These are phyloP conservation scores for Acromyrmex echinatior DNA, from an alignment of 1,140 invertebrate genomes.

Conservation along the genomic window DNA sequence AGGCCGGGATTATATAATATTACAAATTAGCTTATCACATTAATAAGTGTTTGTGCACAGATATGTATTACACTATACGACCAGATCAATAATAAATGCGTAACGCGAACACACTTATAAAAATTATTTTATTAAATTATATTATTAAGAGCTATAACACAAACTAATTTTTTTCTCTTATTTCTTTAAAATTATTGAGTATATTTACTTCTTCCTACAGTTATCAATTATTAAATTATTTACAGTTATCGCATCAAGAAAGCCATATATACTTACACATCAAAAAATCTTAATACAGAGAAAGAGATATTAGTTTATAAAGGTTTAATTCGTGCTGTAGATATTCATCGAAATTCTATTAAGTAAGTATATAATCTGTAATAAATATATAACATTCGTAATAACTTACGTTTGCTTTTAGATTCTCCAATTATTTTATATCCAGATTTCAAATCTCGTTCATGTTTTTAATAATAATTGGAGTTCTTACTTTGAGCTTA, in stretches of 20 bases:
- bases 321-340: not conserved
- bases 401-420: not conserved
- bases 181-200: no score
- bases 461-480: not conserved
- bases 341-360: slow-evolving; percentile 18
- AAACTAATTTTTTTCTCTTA: no score
- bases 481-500: slow-evolving; percentile 1
- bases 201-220: not conserved
- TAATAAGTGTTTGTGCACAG: no score
- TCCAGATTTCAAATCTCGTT: not conserved
- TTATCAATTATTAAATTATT: not conserved
- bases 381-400: not conserved
- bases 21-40: no score
- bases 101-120: no score
- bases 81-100: no score
- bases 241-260: slow-evolving; percentile 7
- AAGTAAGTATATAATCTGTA: not conserved
- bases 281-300: not conserved
- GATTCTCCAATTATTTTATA: not conserved
- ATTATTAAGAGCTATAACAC: no score
- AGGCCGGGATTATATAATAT: no score
- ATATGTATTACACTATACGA: no score
- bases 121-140: no score
- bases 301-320: not conserved
- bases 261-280: not conserved